These are phyloP conservation scores for Musca vetustissima DNA, from an alignment of 1,140 invertebrate genomes.

Conservation along the genomic window DNA sequence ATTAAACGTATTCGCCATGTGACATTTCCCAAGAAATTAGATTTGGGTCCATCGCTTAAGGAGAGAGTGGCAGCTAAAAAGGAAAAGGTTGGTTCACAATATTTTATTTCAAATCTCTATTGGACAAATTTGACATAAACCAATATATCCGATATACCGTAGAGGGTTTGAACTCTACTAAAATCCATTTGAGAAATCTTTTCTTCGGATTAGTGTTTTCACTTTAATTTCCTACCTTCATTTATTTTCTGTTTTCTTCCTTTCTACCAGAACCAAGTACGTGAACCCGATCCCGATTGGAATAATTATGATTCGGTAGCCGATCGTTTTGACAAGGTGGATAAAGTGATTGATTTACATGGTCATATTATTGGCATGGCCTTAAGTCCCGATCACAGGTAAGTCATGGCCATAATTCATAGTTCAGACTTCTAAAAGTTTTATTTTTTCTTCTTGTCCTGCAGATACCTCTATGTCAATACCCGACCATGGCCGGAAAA, in stretches of 20 bases:
- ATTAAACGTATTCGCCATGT: conserved; percentile 79
- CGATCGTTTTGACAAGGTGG: conserved; percentile 75
- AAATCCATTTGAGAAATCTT: no score
- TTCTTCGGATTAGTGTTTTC: no score
- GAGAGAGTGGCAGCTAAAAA: conserved; percentile 67
- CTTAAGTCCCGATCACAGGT: conserved; percentile 77
- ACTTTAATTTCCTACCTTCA: no score
- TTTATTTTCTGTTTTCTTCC: conserved; percentile 1
- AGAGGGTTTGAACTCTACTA: no score
- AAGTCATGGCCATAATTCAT: no score
- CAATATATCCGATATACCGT: no score
- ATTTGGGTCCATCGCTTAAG: conserved; percentile 68
- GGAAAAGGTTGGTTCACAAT: conserved; percentile 35
- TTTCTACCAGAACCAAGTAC: conserved; percentile 46
- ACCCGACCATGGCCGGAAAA: conserved; percentile 82
- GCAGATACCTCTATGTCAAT: conserved; percentile 83
- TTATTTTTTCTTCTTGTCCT: conserved; percentile 31
- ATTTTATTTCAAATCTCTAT: conserved; percentile 16
- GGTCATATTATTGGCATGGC: conserved; percentile 90
- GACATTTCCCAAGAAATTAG: conserved; percentile 69
- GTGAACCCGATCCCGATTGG: conserved; percentile 65
- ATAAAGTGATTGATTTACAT: conserved; percentile 83
- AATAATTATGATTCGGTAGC: conserved; percentile 69
- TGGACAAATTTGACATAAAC: no score
- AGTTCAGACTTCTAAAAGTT: no score